phyloP scores from a whole-genome alignment of 1,140 invertebrate species.

The Cepaea nemoralis region DNA sequence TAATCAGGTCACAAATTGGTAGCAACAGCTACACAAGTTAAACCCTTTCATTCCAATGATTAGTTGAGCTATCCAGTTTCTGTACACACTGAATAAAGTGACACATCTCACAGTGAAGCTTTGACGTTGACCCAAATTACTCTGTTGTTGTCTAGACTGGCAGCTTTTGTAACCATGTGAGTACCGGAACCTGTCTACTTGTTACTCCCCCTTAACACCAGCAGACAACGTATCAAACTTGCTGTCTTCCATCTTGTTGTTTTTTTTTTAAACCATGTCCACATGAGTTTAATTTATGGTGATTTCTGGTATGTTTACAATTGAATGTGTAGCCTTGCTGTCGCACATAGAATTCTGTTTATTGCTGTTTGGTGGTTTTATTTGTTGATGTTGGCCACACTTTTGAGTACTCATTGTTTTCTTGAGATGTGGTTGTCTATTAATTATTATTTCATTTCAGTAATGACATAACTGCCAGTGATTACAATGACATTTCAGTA shows the following conservation, averaged over 20 bases:
- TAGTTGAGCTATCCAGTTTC: background rate
- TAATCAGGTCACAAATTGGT: no score
- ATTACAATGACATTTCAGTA: no score
- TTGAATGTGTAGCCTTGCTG: no score
- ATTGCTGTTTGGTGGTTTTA: no score
- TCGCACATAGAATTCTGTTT: no score
- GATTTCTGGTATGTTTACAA: background rate
- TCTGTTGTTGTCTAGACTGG: conserved; percentile 48
- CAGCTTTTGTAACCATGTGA: conserved; percentile 50
- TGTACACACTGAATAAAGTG: background rate
- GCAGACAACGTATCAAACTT: background rate
- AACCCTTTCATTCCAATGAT: no score
- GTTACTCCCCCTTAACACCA: background rate
- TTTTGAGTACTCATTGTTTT: no score
- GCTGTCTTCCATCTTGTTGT: background rate
- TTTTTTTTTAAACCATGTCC: background rate
- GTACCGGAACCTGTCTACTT: conserved; percentile 28
- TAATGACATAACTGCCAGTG: no score
- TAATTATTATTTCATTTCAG: no score
- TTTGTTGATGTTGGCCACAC: no score
- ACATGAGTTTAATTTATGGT: background rate
- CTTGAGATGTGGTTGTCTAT: no score
- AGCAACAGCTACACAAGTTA: no score
- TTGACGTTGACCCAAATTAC: background rate
- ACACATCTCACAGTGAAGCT: background rate